phyloP scores from a whole-genome alignment of 2,113 vertebrate genomes.

The Stictonetta naevosa region DNA sequence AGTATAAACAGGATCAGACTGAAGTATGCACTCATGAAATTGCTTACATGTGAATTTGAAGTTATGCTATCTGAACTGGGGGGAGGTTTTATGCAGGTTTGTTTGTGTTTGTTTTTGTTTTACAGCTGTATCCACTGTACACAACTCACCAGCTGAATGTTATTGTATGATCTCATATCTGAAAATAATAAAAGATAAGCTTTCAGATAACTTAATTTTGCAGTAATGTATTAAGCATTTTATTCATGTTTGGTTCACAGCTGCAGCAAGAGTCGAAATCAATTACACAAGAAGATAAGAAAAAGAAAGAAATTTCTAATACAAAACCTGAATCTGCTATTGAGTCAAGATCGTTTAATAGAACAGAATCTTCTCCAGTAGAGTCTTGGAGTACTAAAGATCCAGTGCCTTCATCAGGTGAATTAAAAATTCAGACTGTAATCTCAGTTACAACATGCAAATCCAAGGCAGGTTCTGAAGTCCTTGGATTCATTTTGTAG shows the following conservation, averaged over 20 bases:
- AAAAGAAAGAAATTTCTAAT: background rate
- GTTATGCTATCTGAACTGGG: background rate
- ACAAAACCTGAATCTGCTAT: background rate
- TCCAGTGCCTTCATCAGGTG: conserved; percentile 49
- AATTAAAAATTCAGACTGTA: conserved; percentile 8
- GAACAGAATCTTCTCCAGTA: background rate
- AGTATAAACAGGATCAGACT: background rate
- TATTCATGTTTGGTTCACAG: conserved; percentile 17
- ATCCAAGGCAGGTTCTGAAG: conserved; percentile 4
- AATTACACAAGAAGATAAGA: conserved; percentile 1
- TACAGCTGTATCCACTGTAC: background rate
- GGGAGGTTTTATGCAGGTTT: too few relatives aligned
- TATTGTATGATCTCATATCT: background rate
- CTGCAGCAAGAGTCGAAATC: conserved; percentile 35
- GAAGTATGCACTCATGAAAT: background rate
- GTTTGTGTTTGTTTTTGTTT: background rate
- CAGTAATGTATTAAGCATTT: background rate
- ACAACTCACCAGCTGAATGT: background rate
- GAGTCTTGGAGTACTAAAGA: background rate
- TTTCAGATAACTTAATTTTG: background rate
- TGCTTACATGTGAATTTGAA: background rate
- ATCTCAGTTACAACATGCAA: conserved; percentile 38
- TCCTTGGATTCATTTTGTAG: background rate
- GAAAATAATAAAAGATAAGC: background rate
- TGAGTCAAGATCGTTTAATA: background rate